Base-by-base conservation (phyloP, 2,888 invertebrate species). In the Epicampocera succincta region DNA sequence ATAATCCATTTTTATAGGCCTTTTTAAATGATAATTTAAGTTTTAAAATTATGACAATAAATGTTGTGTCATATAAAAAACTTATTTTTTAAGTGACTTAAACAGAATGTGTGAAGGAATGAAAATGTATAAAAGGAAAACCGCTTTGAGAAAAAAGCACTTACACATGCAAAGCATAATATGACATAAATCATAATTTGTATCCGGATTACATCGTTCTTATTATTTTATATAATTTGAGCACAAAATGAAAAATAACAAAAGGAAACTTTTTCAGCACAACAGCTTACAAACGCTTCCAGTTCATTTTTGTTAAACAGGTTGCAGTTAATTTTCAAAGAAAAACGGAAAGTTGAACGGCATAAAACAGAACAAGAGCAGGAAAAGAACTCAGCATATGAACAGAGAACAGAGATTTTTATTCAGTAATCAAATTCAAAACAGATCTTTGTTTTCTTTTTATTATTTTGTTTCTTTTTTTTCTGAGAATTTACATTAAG, bases 271-370 rank as follows among this genome's bases (percentile, higher is more conserved):
- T 40, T 71, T 77, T 33, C 3, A 33, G 54, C 56, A 44, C 56
- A 42, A 50, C 78, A 82, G 74, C 74, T 74, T 78, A 82, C 74
- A 82, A 75, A 75, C 65, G 78, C 75, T 75, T 78, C 65, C 74
- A 71, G 65, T 71, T 54, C 63, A 71, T 66, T 74, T 33, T 56
- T 63, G n/a, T 65, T 38, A 17, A 60, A 60, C 44, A 60, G 60
- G 19, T 65, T 69, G 54, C 6, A 21, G 21, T 48, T 78, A 61
- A 50, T 77, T 50, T 69, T 58, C 12, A 46, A 50, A 19, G 17
- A 38, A 54, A 69, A 38, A 60, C 6, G 0, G 52, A 61, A 21
- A 38, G 12, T 58, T n/a, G 21, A 44, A 5, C 6, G 42, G 12
- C 29, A 17, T 4, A 33, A 25, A 46, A 25, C 2, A 44, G 8